Percentiles rank a stretch among this genome's conserved stretches.
Evolutionary conservation across 2,888 invertebrate species (phyloP).

Genomic region (Spialia ferax): DNA sequence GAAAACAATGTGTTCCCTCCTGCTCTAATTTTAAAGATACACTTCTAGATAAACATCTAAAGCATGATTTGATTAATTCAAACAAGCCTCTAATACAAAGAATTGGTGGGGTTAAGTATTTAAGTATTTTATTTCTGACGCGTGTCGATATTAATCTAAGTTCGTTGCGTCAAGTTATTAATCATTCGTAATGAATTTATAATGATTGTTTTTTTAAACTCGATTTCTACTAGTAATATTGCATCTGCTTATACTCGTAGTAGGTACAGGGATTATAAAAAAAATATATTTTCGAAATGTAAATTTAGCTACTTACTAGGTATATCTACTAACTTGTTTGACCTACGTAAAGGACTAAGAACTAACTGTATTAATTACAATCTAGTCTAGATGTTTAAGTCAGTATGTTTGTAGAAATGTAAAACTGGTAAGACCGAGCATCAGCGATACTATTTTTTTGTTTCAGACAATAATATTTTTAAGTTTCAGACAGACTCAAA

Average conservation of each 20-base stretch:
- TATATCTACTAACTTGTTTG: no score
- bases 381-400: no score
- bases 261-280: not conserved
- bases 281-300: no score
- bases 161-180: constrained; percentile 72
- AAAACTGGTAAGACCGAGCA: no score
- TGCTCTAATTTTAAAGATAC: constrained; percentile 84
- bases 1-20: constrained; percentile 79
- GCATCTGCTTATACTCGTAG: constrained; percentile 31
- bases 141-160: constrained; percentile 82
- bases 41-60: constrained; percentile 72
- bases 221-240: constrained; percentile 15
- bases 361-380: no score
- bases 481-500: not conserved
- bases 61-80: constrained; percentile 85
- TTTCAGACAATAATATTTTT: not conserved
- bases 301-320: no score
- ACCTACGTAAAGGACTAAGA: no score
- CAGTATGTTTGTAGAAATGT: no score
- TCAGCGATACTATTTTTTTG: no score
- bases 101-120: constrained; percentile 75
- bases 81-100: constrained; percentile 75
- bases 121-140: constrained; percentile 81
- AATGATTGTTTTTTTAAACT: constrained; percentile 57
- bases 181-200: constrained; percentile 77